Evolutionary conservation across 2,797 vertebrate species (phyloP).

Genomic region (Acipenser oxyrinchus): DNA sequence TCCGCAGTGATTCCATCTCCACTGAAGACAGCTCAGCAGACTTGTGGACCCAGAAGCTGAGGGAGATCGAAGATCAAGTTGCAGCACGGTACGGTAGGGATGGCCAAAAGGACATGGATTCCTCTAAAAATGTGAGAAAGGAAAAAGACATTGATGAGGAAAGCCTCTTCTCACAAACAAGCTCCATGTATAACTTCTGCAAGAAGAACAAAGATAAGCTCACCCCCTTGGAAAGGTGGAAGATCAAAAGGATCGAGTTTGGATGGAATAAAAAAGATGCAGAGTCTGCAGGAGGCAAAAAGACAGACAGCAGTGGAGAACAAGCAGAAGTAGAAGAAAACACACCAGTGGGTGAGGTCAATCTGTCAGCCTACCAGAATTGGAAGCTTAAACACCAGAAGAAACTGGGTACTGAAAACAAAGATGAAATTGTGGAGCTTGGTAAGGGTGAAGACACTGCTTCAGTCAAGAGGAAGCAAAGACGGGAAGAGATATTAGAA

Average conservation of each 20-base stretch:
- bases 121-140: constrained; percentile 27
- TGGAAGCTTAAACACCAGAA: constrained; percentile 88
- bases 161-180: constrained; percentile 74
- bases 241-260: constrained; percentile 88
- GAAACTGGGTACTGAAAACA: constrained; percentile 71
- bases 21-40: constrained; percentile 71
- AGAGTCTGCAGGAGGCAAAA: constrained; percentile 43
- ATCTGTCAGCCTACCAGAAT: constrained; percentile 81
- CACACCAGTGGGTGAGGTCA: constrained; percentile 57
- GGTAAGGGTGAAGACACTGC: constrained; percentile 66
- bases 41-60: constrained; percentile 78
- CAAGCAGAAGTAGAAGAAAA: constrained; percentile 1
- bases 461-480: constrained; percentile 69
- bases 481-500: constrained; percentile 80
- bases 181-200: constrained; percentile 89
- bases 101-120: constrained; percentile 34
- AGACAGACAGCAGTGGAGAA: constrained; percentile 43
- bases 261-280: constrained; percentile 87
- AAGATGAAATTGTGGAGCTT: constrained; percentile 74
- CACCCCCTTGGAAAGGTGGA: constrained; percentile 86
- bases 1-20: constrained; percentile 52
- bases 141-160: constrained; percentile 60
- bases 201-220: constrained; percentile 85
- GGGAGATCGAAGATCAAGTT: constrained; percentile 80
- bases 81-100: constrained; percentile 47